Percentiles rank a stretch among this genome's conserved stretches.
These are phyloP conservation scores for Agrenia bidenticulata DNA, from an alignment of 2,888 invertebrate genomes.

Conservation along the genomic window DNA sequence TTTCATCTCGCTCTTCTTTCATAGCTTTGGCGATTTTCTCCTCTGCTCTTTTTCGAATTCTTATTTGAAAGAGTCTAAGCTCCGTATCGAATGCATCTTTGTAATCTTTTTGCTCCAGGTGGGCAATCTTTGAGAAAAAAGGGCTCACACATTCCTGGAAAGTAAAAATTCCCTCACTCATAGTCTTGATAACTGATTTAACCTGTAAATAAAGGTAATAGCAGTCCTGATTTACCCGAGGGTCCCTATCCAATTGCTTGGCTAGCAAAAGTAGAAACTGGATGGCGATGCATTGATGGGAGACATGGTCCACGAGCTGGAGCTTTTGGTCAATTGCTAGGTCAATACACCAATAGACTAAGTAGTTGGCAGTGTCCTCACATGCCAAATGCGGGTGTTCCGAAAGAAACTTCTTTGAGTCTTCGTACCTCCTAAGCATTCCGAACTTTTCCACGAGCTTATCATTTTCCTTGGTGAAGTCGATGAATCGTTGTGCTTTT, in stretches of 20 bases:
- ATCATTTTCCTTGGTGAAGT: slow-evolving; percentile 90
- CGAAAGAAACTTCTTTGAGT: slow-evolving; percentile 78
- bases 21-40: slow-evolving; percentile 78
- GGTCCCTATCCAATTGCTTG: slow-evolving; percentile 88
- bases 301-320: slow-evolving; percentile 92
- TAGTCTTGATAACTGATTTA: no score
- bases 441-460: slow-evolving; percentile 86
- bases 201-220: no score
- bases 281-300: slow-evolving; percentile 97
- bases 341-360: slow-evolving; percentile 98
- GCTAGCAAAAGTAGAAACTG: slow-evolving; percentile 97
- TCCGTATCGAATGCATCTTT: slow-evolving; percentile 93
- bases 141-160: slow-evolving; percentile 38
- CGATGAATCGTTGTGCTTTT: slow-evolving; percentile 75
- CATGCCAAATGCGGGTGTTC: slow-evolving; percentile 80
- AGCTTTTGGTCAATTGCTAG: slow-evolving; percentile 96
- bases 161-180: no score
- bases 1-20: slow-evolving; percentile 68
- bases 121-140: slow-evolving; percentile 59
- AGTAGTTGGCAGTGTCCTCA: slow-evolving; percentile 96
- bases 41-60: slow-evolving; percentile 79
- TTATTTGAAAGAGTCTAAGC: slow-evolving; percentile 79
- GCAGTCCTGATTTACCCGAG: slow-evolving; percentile 63
- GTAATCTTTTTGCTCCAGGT: slow-evolving; percentile 89
- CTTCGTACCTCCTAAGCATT: slow-evolving; percentile 85